Base-by-base conservation (phyloP, 2,113 vertebrate genomes). In the Speoplatyrhinus poulsoni region DNA sequence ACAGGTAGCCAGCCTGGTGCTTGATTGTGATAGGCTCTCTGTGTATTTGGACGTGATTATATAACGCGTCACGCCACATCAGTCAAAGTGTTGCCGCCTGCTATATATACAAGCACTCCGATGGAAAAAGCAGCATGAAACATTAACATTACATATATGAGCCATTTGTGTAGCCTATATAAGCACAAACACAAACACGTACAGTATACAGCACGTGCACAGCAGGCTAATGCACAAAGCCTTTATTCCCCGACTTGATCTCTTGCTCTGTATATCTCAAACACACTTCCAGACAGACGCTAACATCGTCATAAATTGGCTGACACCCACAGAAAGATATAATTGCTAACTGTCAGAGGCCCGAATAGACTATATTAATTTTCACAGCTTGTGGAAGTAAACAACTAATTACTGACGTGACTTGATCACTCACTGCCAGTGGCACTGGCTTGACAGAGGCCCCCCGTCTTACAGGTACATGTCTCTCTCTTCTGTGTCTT, bases 71-170 rank as follows among this genome's bases (percentile, higher is more conserved):
- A 81, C 56, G 69, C 78, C 65, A 81, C 62, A 75, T 70, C 47
- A 72, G 71, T 65, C 72, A 67, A 64, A 72, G 70, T 59, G 16
- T 32, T 36, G 55, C 60, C 46, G 75, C 52, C 70, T 12, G 77
- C 81, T 91, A 91, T 89, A 88, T 82, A 75, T 89, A 86, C 87
- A 77, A 69, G 32, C 46, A 15, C 69, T 86, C 82, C 83, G 85
- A 89, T 79, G 82, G 70, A 83, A 70, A 76, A 70, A 65, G 72
- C 72, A 16, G 61, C 36, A 59, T 82, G 81, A 83, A 85, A 90
- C 78, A 84, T 71, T 83, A 77, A 87, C 85, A 85, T 81, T 76
- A 83, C 83, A 80, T 33, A 15, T 10, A 41, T 41, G 36, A 41
- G 7, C 36, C 36, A 41, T 41, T 41, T 41, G 36, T 41, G 36